Evolutionary conservation across 1,140 invertebrate species (phyloP), one percentile per base, ranked within the genome.

Genomic region (Lucilia cuprina): DNA sequence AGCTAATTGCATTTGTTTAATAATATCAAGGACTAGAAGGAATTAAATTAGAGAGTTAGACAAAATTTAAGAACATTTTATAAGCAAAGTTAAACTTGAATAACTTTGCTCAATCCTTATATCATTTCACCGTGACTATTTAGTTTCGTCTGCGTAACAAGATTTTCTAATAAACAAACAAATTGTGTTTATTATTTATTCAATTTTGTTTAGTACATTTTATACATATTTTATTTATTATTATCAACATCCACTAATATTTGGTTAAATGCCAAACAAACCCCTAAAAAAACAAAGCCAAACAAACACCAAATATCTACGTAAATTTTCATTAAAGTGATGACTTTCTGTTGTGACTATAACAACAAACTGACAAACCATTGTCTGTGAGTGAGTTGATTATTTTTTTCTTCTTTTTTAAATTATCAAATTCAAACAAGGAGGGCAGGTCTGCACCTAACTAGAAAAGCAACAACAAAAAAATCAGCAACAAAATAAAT

Each of bases 231-330:
- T 7, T 60, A 1, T 17, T 70, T 70, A 21, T 70, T 21, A 21
- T 70, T 70, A 70, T 60, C 55, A 60, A 14, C 55, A 60, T 60
- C 55, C 55, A 70, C 65, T 25, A 70, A 70, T 70, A 70, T 70
- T 70, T 70, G 65, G 65, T 70, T 21, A 70, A 70, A 21, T 70
- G 65, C 65, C 65, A 70, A 70, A 70, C 65, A 12, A 25, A 21
- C 65, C 65, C 65, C 19, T 17, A 70, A 17, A 30, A 25, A 70
- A 70, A 25, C n/a, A 70, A 25, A 70, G 8, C 5, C 65, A 70
- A 5, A 25, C 65, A 4, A 41, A 55, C 50, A 55, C 50, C 0
- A 8, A 41, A 10, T 41, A 41, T 10, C 7, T 41, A 41, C 41
- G 41, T 41, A 41, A 41, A 41, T 3, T 41, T 41, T 41, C 50